These are phyloP conservation scores for Sebastes kiyomatsui DNA, from an alignment of 2,797 vertebrate genomes.

Conservation along the genomic window DNA sequence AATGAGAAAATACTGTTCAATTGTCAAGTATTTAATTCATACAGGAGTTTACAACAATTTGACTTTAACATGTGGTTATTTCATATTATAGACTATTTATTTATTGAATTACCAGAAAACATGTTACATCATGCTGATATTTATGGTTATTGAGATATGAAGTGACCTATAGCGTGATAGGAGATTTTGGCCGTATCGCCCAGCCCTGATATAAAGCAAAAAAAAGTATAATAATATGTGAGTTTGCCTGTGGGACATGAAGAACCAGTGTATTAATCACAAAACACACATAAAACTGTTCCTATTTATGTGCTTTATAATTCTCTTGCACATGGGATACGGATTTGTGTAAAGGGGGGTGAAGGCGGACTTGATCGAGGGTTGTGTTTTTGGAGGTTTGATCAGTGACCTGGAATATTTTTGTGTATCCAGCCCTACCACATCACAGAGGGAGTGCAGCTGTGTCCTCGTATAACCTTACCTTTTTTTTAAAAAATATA, in stretches of 20 bases:
- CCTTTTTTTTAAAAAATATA: background rate
- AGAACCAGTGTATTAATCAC: background rate
- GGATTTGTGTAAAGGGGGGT: background rate
- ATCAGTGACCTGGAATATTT: conserved; percentile 80
- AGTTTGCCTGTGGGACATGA: background rate
- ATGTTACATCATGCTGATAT: no score
- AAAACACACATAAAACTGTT: background rate
- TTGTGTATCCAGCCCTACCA: conserved; percentile 68
- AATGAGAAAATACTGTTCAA: no score
- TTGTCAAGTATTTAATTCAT: no score
- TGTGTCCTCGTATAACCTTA: conserved; percentile 78
- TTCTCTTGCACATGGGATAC: background rate
- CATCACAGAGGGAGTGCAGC: conserved; percentile 67
- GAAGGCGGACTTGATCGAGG: conserved; percentile 38
- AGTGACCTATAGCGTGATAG: no score
- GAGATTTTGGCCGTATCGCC: no score
- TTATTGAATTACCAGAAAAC: no score
- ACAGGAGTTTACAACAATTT: no score
- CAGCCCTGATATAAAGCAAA: no score
- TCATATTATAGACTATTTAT: no score
- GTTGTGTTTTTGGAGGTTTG: conserved; percentile 75
- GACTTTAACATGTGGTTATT: no score
- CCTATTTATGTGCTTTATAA: background rate
- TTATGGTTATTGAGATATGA: no score
- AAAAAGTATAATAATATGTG: background rate